A percentile compares a stretch with the other conserved stretches of the same genome.
These are phyloP conservation scores for Lagenorhynchus albirostris DNA, from an alignment of 2,113 vertebrate species.

Conservation along the genomic window DNA sequence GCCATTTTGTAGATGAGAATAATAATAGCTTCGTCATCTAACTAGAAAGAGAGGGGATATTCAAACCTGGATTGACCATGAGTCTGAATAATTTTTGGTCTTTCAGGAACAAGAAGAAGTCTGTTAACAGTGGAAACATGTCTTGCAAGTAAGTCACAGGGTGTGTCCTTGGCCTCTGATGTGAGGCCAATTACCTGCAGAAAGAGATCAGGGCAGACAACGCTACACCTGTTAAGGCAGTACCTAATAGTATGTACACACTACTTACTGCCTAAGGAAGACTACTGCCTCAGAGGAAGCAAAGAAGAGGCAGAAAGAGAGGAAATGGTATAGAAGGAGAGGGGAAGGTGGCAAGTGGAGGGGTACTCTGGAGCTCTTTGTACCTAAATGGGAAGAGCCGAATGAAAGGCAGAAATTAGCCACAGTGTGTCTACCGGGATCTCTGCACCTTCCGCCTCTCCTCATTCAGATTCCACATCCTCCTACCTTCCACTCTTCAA, in stretches of 20 bases:
- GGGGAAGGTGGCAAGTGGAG: rapidly evolving
- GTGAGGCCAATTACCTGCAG: not conserved
- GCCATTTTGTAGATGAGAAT: not conserved
- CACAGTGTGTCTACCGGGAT: rapidly evolving
- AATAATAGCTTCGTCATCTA: not conserved
- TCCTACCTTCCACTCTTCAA: not conserved
- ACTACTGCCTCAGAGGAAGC: not conserved
- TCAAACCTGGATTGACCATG: not conserved
- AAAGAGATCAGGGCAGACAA: not conserved
- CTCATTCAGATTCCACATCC: rapidly evolving
- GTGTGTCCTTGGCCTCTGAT: not conserved
- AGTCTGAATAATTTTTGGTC: not conserved
- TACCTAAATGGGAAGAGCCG: not conserved
- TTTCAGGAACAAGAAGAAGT: not conserved
- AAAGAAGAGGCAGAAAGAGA: not conserved
- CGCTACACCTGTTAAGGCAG: not conserved
- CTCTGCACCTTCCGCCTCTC: not conserved
- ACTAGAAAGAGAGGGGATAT: not conserved
- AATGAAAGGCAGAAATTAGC: not conserved
- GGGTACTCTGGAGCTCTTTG: no score
- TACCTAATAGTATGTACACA: no score
- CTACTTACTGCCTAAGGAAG: not conserved
- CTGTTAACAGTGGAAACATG: no score
- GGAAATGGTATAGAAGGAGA: not conserved
- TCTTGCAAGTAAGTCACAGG: not conserved